Conservation (phyloP, 2,888 invertebrate species). For the Synanthedon vespiformis region DNA sequence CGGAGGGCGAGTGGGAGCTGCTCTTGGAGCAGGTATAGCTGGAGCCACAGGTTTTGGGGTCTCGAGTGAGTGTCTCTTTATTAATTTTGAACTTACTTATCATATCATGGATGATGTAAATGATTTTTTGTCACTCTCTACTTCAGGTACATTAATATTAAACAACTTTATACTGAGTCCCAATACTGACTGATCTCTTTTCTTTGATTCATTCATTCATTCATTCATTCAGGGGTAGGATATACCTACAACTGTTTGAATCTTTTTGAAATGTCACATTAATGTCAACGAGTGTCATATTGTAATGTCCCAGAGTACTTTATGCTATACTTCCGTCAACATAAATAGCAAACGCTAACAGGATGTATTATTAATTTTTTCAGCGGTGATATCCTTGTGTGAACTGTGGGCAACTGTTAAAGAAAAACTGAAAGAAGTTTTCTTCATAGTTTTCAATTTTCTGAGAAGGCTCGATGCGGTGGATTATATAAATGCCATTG, state of each 20-base stretch:
- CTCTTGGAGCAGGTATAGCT: constrained; percentile 42
- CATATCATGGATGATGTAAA: background rate
- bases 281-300: no score
- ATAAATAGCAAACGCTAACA: no score
- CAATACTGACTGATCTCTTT: no score
- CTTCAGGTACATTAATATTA: no score
- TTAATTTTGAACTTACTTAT: background rate
- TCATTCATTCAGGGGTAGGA: no score
- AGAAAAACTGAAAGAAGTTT: constrained; percentile 34
- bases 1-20: constrained; percentile 43
- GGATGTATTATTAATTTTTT: constrained; percentile 7
- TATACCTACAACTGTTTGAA: no score
- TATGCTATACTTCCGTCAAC: no score
- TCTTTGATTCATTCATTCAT: no score
- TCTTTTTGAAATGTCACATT: no score
- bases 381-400: constrained; percentile 41
- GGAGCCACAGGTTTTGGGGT: constrained; percentile 39
- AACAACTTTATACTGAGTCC: no score
- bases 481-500: constrained; percentile 33
- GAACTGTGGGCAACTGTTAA: constrained; percentile 42
- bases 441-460: constrained; percentile 44
- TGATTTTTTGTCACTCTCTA: no score
- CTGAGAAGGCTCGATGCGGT: constrained; percentile 31
- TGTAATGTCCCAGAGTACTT: no score
- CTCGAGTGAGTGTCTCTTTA: constrained; percentile 25